Evolutionary conservation across 92 coral and sea anemone species (phyloP).

Genomic region (Montipora capitata): DNA sequence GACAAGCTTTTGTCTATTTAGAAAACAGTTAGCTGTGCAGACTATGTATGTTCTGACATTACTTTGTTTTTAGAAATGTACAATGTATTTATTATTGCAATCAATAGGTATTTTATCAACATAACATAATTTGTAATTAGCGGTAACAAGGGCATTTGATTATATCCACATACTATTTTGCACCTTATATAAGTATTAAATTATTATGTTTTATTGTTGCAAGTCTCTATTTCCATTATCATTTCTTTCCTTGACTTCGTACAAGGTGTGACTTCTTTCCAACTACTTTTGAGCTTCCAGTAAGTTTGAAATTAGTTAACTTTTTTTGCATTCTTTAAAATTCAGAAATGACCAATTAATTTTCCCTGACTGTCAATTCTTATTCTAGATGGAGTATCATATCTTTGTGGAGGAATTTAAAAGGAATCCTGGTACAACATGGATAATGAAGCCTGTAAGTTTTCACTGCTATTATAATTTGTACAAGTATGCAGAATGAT

Average conservation of each 20-base stretch:
- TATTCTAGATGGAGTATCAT: constrained; percentile 91
- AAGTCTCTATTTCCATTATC: neutral
- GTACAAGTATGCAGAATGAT: too few relatives aligned
- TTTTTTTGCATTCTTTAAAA: neutral
- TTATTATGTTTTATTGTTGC: too few relatives aligned
- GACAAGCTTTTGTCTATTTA: too few relatives aligned
- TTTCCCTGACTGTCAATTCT: neutral
- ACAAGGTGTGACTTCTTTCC: constrained; percentile 96
- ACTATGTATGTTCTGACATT: too few relatives aligned
- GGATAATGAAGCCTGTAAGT: constrained; percentile 99
- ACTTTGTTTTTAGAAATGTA: too few relatives aligned
- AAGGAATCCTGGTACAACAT: constrained; percentile 96
- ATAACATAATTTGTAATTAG: too few relatives aligned
- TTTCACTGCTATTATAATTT: neutral
- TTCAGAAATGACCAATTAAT: neutral
- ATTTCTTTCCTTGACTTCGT: constrained; percentile 51
- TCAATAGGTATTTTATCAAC: too few relatives aligned
- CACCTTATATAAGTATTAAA: too few relatives aligned
- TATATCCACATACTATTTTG: too few relatives aligned
- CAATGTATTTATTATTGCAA: too few relatives aligned
- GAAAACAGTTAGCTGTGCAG: too few relatives aligned
- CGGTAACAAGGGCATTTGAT: too few relatives aligned
- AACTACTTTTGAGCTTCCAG: constrained; percentile 96
- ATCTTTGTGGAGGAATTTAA: constrained; percentile 97
- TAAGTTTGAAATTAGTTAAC: constrained; percentile 54